Conservation (phyloP, 2,113 vertebrate species). For the Psittacara wagleri region DNA sequence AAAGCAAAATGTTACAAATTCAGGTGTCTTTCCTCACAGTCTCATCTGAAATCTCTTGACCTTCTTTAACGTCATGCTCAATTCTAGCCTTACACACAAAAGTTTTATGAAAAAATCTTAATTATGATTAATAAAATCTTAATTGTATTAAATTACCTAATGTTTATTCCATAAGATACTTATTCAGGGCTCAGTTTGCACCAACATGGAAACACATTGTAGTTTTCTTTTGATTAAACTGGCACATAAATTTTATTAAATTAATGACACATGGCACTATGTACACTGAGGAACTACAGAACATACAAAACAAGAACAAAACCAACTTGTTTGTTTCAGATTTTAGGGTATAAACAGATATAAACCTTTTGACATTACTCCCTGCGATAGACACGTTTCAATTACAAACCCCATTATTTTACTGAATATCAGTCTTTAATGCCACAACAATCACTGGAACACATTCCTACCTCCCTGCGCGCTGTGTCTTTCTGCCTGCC, state of each 20-base stretch:
- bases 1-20: neutral
- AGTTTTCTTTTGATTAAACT: constrained; percentile 9
- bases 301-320: neutral
- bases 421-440: neutral
- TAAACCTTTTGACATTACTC: neutral
- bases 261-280: neutral
- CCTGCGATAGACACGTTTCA: neutral
- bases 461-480: neutral
- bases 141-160: neutral
- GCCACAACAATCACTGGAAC: neutral
- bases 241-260: neutral
- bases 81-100: neutral
- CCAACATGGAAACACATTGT: neutral
- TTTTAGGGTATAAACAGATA: neutral
- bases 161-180: neutral
- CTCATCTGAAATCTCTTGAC: neutral
- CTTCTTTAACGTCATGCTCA: neutral
- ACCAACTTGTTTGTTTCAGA: neutral
- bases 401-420: neutral
- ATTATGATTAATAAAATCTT: neutral
- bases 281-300: neutral
- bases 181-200: neutral
- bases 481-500: neutral
- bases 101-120: neutral
- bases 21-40: neutral